phyloP scores from a whole-genome alignment of 2,113 vertebrate genomes.

The Pipa parva region DNA sequence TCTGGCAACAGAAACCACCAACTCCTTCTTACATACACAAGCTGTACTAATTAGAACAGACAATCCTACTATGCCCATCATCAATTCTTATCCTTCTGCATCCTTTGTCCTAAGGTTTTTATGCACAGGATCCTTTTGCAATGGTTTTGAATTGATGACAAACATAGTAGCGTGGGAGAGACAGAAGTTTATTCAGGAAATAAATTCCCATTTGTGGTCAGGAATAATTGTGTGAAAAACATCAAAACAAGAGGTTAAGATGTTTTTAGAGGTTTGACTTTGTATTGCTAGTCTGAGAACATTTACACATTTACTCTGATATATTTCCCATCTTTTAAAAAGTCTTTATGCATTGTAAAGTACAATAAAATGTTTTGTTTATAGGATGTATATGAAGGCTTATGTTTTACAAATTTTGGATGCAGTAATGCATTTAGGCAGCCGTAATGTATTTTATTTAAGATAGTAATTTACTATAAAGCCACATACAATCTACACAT shows the following conservation, averaged over 20 bases:
- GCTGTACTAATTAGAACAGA: constrained; percentile 33
- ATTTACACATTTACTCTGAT: no score
- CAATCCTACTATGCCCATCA: constrained; percentile 31
- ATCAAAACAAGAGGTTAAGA: not conserved
- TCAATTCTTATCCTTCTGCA: constrained; percentile 19
- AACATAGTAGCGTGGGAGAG: constrained; percentile 40
- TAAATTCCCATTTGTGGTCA: constrained; percentile 20
- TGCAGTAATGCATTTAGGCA: no score
- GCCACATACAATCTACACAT: no score
- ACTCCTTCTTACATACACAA: constrained; percentile 11
- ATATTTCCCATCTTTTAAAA: no score
- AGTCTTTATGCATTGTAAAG: no score
- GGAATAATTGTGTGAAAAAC: constrained; percentile 28
- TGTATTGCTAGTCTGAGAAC: not conserved
- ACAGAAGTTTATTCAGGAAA: constrained; percentile 29
- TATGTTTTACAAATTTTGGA: no score
- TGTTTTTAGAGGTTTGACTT: not conserved
- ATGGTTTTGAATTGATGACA: constrained; percentile 39
- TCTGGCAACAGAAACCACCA: constrained; percentile 12
- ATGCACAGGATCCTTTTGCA: constrained; percentile 31
- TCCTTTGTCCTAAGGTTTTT: constrained; percentile 37
- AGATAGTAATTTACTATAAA: no score
- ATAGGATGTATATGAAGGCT: no score
- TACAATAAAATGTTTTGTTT: no score
- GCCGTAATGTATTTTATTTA: no score